Conservation (phyloP, 2,797 vertebrate species). For the Lates japonicus region DNA sequence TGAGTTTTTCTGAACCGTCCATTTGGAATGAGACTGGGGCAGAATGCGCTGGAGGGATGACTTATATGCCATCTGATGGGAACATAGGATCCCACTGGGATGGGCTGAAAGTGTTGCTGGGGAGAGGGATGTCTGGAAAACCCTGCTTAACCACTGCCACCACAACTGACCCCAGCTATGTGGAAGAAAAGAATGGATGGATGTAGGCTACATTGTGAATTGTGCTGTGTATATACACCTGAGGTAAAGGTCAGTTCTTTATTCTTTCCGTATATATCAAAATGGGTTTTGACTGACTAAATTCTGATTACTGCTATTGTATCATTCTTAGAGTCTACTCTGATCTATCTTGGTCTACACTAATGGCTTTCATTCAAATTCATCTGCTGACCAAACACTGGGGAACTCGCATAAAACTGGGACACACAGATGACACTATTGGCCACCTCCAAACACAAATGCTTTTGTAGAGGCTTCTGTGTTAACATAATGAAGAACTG, state of each 20-base stretch:
- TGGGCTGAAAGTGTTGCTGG: no score
- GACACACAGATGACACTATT: conserved; percentile 56
- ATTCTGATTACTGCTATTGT: background rate
- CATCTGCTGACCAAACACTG: conserved; percentile 46
- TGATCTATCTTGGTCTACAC: conserved; percentile 33
- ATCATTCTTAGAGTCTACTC: conserved; percentile 8
- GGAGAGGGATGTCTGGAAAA: no score
- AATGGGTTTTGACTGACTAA: background rate
- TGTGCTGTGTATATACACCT: no score
- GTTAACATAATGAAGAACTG: conserved; percentile 42
- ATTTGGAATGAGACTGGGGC: no score
- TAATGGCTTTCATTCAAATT: conserved; percentile 39
- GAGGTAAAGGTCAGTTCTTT: background rate
- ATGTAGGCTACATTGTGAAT: no score
- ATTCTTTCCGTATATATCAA: background rate
- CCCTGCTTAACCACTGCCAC: no score
- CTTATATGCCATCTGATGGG: no score
- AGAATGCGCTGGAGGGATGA: no score
- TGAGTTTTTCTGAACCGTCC: no score
- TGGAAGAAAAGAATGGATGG: no score
- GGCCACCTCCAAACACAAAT: conserved; percentile 51
- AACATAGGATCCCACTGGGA: no score
- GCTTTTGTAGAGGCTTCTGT: conserved; percentile 35
- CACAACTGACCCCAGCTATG: no score
- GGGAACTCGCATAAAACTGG: conserved; percentile 47